Conservation (phyloP, 2,888 invertebrate species). For the Dicycla oo region DNA sequence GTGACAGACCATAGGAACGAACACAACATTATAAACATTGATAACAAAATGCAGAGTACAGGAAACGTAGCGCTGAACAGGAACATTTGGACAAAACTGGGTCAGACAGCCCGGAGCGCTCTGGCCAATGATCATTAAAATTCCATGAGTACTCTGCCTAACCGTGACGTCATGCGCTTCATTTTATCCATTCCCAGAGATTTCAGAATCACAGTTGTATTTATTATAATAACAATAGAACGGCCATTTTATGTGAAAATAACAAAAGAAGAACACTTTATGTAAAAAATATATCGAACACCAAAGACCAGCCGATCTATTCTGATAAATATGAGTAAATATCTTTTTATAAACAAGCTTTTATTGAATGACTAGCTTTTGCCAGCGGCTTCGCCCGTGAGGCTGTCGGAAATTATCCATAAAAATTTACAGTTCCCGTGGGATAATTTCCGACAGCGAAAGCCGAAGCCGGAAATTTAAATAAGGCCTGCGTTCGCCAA, state of each 20-base stretch:
- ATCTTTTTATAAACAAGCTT: too few species aligned
- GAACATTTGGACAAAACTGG: conserved; percentile 54
- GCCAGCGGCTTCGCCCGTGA: too few species aligned
- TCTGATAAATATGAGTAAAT: too few species aligned
- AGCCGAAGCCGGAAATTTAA: too few species aligned
- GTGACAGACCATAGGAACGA: background rate
- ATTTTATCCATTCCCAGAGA: conserved; percentile 20
- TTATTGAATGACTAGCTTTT: too few species aligned
- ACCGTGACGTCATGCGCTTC: conserved; percentile 34
- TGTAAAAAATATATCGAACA: background rate
- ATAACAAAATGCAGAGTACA: conserved; percentile 36
- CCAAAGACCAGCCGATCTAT: background rate
- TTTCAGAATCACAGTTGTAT: conserved; percentile 34
- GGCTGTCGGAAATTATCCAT: too few species aligned
- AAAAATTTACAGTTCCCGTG: too few species aligned
- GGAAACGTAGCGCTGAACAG: conserved; percentile 17
- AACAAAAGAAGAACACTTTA: background rate
- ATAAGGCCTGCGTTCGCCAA: too few species aligned
- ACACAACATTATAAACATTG: conserved; percentile 21
- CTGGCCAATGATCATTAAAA: conserved; percentile 62
- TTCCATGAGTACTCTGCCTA: conserved; percentile 50
- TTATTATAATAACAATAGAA: conserved; percentile 13
- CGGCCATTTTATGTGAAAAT: background rate
- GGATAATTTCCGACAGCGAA: too few species aligned
- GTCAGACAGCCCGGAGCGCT: conserved; percentile 51